Percentiles rank a stretch among this genome's conserved stretches.
These are phyloP conservation scores for Ormyrus pomaceus DNA, from an alignment of 2,888 invertebrate genomes.

Conservation along the genomic window DNA sequence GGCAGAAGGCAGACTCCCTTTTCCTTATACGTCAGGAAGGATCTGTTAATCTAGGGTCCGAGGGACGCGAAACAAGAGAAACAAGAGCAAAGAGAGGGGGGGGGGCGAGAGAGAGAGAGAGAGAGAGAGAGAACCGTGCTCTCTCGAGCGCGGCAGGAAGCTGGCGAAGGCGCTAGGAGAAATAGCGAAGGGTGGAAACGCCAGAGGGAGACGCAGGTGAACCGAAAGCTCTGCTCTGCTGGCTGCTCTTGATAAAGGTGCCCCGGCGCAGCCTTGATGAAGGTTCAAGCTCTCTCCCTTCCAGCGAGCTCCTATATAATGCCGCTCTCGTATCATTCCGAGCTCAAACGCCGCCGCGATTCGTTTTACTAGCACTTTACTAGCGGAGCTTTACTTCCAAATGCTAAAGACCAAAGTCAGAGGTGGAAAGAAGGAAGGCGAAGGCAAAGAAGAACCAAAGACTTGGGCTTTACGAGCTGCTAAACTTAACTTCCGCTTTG, in stretches of 20 bases:
- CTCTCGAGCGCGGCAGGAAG: conserved; percentile 33
- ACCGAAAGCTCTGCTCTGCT: conserved; percentile 19
- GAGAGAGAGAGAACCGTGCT: conserved; percentile 26
- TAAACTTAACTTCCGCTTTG: conserved; percentile 63
- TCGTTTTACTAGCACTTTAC: too few relatives aligned
- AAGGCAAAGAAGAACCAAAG: not conserved
- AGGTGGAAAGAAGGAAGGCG: too few relatives aligned
- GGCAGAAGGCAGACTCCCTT: conserved; percentile 52
- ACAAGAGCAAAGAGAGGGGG: conserved; percentile 41
- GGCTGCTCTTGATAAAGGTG: conserved; percentile 8
- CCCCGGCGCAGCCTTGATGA: conserved; percentile 73
- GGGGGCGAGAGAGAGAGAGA: conserved; percentile 4
- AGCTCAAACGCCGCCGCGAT: too few relatives aligned
- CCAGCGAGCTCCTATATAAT: conserved; percentile 65
- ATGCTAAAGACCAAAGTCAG: too few relatives aligned
- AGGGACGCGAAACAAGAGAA: conserved; percentile 54
- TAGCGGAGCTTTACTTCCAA: too few relatives aligned
- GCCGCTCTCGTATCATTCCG: too few relatives aligned
- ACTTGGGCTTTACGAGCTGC: conserved; percentile 59
- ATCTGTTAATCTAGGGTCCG: conserved; percentile 55
- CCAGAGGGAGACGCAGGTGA: conserved; percentile 54
- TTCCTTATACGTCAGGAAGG: conserved; percentile 51
- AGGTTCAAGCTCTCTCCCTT: conserved; percentile 69
- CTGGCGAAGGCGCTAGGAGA: conserved; percentile 53
- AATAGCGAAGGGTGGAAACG: conserved; percentile 39